Conservation (phyloP, 2,797 vertebrate species). For the Chrosomus eos region DNA sequence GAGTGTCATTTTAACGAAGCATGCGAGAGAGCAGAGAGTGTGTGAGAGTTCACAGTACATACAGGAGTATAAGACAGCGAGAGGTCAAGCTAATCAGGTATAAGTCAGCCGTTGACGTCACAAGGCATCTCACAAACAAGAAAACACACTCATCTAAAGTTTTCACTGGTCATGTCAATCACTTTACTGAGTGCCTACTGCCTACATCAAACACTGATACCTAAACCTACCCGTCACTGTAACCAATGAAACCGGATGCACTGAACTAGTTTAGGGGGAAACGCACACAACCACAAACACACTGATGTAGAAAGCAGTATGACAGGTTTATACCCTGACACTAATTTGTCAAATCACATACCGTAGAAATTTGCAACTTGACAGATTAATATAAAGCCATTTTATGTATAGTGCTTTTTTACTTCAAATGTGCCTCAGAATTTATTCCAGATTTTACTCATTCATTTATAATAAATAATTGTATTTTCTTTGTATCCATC, state of each 20-base stretch:
- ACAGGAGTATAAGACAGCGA: not conserved
- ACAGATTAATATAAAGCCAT: not conserved
- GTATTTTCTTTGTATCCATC: not conserved
- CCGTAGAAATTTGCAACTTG: not conserved
- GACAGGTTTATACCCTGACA: not conserved
- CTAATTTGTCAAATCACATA: not conserved
- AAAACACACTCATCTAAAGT: not conserved
- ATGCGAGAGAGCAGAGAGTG: not conserved
- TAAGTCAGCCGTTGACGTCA: constrained; percentile 8
- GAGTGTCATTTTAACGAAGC: constrained; percentile 55
- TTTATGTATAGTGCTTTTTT: not conserved
- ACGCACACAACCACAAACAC: not conserved
- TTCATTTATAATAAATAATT: not conserved
- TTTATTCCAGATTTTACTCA: not conserved
- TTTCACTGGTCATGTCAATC: too few relatives aligned
- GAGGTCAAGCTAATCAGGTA: constrained; percentile 19
- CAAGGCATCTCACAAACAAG: not conserved
- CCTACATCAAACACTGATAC: too few relatives aligned
- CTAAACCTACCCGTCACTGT: too few relatives aligned
- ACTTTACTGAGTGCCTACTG: too few relatives aligned
- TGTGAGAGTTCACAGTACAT: constrained; percentile 29
- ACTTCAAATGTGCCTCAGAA: not conserved
- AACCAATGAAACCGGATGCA: too few relatives aligned
- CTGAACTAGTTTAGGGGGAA: not conserved
- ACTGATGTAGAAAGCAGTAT: not conserved